These are phyloP conservation scores for Rallus crepitans DNA, from an alignment of 2,797 vertebrate species.

Conservation along the genomic window DNA sequence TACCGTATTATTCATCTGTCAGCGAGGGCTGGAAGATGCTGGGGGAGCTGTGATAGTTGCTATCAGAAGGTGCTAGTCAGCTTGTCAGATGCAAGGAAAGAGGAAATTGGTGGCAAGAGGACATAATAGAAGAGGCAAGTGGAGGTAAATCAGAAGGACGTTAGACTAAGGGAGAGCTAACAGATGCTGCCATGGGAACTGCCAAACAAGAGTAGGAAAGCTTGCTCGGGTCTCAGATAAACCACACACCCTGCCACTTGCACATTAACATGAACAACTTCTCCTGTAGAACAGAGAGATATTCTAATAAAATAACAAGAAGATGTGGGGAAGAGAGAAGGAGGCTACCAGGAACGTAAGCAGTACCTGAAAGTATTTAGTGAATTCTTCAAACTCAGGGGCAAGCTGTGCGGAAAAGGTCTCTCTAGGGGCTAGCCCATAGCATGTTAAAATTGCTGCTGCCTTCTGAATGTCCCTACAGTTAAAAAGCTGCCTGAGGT, in stretches of 20 bases:
- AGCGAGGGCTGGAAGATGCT: not conserved
- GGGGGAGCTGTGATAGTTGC: not conserved
- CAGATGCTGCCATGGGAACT: slow-evolving; percentile 58
- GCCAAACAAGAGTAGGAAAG: not conserved
- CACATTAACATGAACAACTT: not conserved
- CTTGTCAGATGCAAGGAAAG: slow-evolving; percentile 26
- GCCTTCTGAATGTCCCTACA: not conserved
- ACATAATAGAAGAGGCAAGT: slow-evolving; percentile 51
- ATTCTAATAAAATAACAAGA: not conserved
- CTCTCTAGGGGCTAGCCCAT: not conserved
- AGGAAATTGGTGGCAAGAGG: slow-evolving; percentile 62
- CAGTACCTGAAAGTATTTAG: not conserved
- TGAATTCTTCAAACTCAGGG: not conserved
- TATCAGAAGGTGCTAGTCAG: slow-evolving; percentile 26
- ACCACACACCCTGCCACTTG: not conserved
- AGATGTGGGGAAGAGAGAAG: not conserved
- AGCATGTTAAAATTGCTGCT: not conserved
- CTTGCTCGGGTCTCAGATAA: not conserved
- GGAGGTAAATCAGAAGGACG: slow-evolving; percentile 46
- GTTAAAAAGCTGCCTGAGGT: slow-evolving; percentile 4
- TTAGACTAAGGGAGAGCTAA: slow-evolving; percentile 20
- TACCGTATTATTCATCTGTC: slow-evolving; percentile 24
- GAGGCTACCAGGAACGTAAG: not conserved
- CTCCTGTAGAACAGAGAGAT: not conserved
- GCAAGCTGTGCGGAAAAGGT: not conserved